Evolutionary conservation across 2,113 vertebrate species (phyloP).

Genomic region (Syngnathus scovelli): DNA sequence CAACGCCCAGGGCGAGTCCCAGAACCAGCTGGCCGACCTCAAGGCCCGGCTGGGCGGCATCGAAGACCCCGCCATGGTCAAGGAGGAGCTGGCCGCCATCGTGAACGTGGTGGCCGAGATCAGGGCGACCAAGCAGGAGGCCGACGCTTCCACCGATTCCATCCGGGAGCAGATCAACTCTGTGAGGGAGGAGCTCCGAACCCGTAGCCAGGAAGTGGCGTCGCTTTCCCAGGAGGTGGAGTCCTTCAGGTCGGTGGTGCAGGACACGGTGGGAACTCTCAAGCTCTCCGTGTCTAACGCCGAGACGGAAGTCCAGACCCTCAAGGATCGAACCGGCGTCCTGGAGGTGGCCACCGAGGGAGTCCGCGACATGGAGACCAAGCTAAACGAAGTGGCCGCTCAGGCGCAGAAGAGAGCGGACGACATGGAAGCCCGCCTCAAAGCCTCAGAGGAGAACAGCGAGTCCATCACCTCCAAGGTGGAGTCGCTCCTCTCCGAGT

Average conservation of each 20-base stretch:
- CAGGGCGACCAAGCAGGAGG: constrained; percentile 61
- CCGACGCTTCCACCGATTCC: constrained; percentile 66
- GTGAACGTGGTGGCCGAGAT: constrained; percentile 73
- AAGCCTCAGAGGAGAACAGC: constrained; percentile 67
- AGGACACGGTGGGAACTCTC: constrained; percentile 73
- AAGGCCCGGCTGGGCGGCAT: constrained; percentile 75
- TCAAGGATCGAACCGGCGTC: constrained; percentile 66
- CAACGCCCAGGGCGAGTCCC: constrained; percentile 80
- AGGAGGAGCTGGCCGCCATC: constrained; percentile 74
- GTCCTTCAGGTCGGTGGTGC: constrained; percentile 73
- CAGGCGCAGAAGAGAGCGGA: constrained; percentile 60
- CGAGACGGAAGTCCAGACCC: constrained; percentile 58
- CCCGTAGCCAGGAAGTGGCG: constrained; percentile 82
- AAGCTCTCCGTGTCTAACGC: constrained; percentile 68
- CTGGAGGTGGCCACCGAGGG: constrained; percentile 54
- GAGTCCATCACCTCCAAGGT: constrained; percentile 62
- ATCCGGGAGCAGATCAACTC: constrained; percentile 76
- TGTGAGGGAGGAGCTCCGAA: constrained; percentile 83
- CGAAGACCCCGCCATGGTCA: constrained; percentile 60
- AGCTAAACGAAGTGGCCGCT: constrained; percentile 43
- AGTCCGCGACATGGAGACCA: constrained; percentile 54
- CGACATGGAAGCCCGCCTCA: constrained; percentile 71
- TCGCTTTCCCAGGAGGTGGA: constrained; percentile 81
- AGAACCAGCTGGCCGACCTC: constrained; percentile 79
- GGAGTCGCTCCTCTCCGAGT: constrained; percentile 67